Base-by-base conservation (phyloP, 37 sponge, comb jelly and placozoan genomes). In the Hormiphora californensis region DNA sequence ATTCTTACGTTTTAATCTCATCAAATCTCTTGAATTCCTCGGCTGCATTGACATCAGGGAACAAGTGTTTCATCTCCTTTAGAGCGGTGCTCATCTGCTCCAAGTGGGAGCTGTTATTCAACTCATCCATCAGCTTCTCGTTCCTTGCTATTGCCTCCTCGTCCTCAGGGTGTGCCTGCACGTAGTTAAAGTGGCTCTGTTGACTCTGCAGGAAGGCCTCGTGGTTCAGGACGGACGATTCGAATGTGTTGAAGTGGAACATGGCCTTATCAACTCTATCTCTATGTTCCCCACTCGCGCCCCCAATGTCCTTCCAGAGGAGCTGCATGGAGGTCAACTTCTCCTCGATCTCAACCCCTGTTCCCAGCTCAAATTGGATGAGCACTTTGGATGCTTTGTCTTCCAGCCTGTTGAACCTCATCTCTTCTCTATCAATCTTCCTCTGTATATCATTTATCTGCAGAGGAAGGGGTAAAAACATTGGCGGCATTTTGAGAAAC, bases 321-420 rank as follows among this genome's bases (percentile, higher is more conserved):
- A 19, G 4, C 81, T 73, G 81, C 81, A 73, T 73, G 46, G 21
- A 4, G 28, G 28, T 46, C 22, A 73, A 46, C 23, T 33, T 73
- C 41, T 73, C 81, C 46, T 73, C 81, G 27, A 73, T 39, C 27
- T 73, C 81, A 43, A 43, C 9, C 22, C 81, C 81, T n/a, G 81
- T 73, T 2, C 81, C 81, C 43, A 73, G 22, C 46, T 73, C 81
- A 30, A 73, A 73, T 46, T 73, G 32, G 9, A 73, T 73, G 4
- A 73, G 35, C 8, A 33, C 81, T 23, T 41, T 73, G 81, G 40
- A 43, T 5, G 36, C 44, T 15, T 73, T 33, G 46, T 41, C 44
- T 19, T 32, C 81, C 41, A 73, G 81, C 43, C 35, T 22, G 81
- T 73, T 73, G 46, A 43, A 73, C 2, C 17, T 39, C 35, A 32